These are phyloP conservation scores for Eupleurogrammus muticus DNA, from an alignment of 2,797 vertebrate species.

Conservation along the genomic window DNA sequence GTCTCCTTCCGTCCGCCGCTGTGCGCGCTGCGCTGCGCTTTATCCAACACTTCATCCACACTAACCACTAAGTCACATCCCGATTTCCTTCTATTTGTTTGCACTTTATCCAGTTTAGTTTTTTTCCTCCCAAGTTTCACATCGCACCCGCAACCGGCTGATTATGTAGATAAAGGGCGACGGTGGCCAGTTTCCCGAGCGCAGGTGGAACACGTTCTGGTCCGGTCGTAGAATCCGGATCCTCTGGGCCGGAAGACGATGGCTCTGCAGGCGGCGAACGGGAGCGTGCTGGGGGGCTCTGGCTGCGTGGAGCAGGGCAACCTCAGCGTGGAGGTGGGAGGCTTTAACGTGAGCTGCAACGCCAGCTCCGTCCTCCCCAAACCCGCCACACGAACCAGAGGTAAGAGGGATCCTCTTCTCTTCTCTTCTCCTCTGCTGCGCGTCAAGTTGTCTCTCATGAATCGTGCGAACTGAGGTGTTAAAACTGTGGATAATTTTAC, in stretches of 20 bases:
- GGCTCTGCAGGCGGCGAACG: constrained; percentile 58
- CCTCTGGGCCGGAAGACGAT: constrained; percentile 26
- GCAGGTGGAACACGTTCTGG: constrained; percentile 5
- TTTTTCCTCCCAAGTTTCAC: constrained; percentile 15
- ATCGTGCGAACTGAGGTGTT: constrained; percentile 13
- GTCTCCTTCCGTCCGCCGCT: constrained; percentile 24
- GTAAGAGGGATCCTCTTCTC: constrained; percentile 30
- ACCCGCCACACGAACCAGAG: constrained; percentile 42
- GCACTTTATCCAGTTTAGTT: neutral
- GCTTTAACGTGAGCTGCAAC: constrained; percentile 51
- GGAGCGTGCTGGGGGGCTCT: constrained; percentile 39
- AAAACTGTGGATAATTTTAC: too few species aligned
- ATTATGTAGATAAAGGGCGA: constrained; percentile 39
- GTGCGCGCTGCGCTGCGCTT: constrained; percentile 1
- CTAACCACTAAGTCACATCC: neutral
- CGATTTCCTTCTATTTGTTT: neutral
- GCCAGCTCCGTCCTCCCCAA: constrained; percentile 44
- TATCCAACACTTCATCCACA: neutral
- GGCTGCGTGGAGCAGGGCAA: constrained; percentile 56
- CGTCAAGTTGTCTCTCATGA: neutral
- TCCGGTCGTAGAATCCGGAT: too few species aligned
- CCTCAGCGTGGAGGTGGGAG: constrained; percentile 59
- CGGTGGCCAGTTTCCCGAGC: constrained; percentile 13
- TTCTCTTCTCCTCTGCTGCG: neutral
- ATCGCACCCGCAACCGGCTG: constrained; percentile 1